Evolutionary conservation across 1,140 invertebrate genomes (phyloP).

Genomic region (Saccostrea echinata): DNA sequence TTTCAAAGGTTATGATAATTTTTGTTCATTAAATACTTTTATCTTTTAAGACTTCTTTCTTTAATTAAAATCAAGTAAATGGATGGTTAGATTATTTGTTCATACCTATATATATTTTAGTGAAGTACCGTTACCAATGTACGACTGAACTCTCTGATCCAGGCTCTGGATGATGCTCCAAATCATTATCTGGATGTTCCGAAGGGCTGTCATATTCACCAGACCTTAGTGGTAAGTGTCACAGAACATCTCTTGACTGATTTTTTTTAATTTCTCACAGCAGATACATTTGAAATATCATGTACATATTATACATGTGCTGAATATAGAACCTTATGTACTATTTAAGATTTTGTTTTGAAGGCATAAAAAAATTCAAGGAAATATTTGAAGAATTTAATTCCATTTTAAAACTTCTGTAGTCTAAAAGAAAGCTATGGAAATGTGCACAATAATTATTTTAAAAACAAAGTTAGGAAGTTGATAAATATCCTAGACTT

Average conservation of each 20-base stretch:
- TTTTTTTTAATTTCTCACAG: neutral
- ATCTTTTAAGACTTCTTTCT: too few relatives aligned
- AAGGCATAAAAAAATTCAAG: too few relatives aligned
- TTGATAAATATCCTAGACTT: constrained; percentile 4
- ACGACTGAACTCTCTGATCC: constrained; percentile 73
- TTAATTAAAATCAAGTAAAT: too few relatives aligned
- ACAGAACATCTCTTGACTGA: neutral
- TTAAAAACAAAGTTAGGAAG: neutral
- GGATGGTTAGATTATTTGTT: too few relatives aligned
- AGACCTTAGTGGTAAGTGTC: constrained; percentile 74
- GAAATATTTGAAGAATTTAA: too few relatives aligned
- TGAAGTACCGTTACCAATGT: constrained; percentile 78
- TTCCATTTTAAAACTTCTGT: neutral
- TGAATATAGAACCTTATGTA: too few relatives aligned
- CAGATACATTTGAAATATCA: too few relatives aligned
- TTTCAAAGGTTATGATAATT: neutral
- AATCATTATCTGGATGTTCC: constrained; percentile 75
- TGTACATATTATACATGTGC: too few relatives aligned
- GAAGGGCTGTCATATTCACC: constrained; percentile 78
- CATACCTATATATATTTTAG: constrained; percentile 59
- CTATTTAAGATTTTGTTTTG: too few relatives aligned
- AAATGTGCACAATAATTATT: neutral
- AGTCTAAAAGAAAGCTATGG: constrained; percentile 21
- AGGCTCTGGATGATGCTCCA: constrained; percentile 75
- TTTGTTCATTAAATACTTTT: neutral